Base-by-base conservation (phyloP, 2,888 invertebrate species). In the Rhyacophila evoluta region DNA sequence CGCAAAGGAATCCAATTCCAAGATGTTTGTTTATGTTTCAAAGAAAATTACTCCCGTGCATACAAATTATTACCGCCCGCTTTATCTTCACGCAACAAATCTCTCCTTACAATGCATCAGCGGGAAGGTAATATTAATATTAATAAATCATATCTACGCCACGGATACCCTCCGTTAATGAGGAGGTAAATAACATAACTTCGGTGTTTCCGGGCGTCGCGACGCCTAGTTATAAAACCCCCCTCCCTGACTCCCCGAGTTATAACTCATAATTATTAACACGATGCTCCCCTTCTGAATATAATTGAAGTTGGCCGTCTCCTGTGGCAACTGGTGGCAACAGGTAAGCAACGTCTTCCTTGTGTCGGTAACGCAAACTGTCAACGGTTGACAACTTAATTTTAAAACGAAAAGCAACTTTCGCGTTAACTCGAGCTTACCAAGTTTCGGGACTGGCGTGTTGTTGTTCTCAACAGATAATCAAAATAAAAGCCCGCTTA, bases 311-410 rank as follows among this genome's bases (percentile, higher is more conserved):
- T 76, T 41, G 69, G 39, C 36, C 73, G 79, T 79, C 74, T 77
- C 80, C 72, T 15, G 37, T 73, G 78, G 80, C 78, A 80, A 80
- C 80, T 78, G 80, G 79, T 79, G 55, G 80, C 80, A 80, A 80
- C 80, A 80, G 80, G 80, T 80, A 39, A 75, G 71, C 27, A 70
- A 33, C 69, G 69, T 28, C 69, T 28, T 12, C 12, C 69, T 29
- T 69, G 15, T 69, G 69, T 28, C 28, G 29, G 29, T 39, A 28
- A 28, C 28, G 75, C 70, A 75, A 75, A 70, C 70, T 75, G 71
- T 29, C 39, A 29, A 15, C 29, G 70, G 41, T 38, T 75, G 70
- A 70, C 75, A 75, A 70, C 75, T 39, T 75, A 41, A 29, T 75
- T 75, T 75, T 38, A 69, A 69, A 69, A 37, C 39, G 71, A 29